Evolutionary conservation across 2,888 invertebrate species (phyloP).

Genomic region (Chrysomela aeneicollis): DNA sequence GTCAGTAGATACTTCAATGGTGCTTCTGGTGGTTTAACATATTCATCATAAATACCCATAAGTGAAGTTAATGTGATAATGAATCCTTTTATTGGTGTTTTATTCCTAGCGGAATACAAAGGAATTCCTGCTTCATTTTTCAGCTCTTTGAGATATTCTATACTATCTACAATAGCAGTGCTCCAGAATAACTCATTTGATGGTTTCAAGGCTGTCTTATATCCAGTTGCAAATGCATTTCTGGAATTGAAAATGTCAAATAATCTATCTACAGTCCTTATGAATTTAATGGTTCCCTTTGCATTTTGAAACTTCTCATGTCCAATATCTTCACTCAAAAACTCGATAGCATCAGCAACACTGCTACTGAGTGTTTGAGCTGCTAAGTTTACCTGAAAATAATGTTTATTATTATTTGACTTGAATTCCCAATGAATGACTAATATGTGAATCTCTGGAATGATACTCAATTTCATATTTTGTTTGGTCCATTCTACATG

Average conservation of each 20-base stretch:
- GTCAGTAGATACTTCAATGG: background rate
- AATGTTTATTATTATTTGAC: no score
- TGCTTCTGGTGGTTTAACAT: background rate
- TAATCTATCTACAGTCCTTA: background rate
- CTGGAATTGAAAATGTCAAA: background rate
- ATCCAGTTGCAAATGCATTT: background rate
- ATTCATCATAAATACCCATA: constrained; percentile 6
- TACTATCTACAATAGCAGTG: background rate
- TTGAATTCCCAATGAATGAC: no score
- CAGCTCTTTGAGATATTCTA: background rate
- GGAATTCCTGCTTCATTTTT: background rate
- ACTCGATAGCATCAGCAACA: background rate
- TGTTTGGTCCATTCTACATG: no score
- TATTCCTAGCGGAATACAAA: background rate
- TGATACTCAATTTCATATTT: no score
- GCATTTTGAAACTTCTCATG: background rate
- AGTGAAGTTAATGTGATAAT: background rate
- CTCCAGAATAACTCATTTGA: background rate
- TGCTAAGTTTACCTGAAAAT: background rate
- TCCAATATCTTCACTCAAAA: background rate
- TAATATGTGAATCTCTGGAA: no score
- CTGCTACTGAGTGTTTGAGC: background rate
- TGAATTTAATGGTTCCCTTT: background rate
- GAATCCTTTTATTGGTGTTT: background rate
- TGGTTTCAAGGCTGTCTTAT: background rate